Evolutionary conservation across 2,797 vertebrate species (phyloP).

Genomic region (Crocidura indochinensis): DNA sequence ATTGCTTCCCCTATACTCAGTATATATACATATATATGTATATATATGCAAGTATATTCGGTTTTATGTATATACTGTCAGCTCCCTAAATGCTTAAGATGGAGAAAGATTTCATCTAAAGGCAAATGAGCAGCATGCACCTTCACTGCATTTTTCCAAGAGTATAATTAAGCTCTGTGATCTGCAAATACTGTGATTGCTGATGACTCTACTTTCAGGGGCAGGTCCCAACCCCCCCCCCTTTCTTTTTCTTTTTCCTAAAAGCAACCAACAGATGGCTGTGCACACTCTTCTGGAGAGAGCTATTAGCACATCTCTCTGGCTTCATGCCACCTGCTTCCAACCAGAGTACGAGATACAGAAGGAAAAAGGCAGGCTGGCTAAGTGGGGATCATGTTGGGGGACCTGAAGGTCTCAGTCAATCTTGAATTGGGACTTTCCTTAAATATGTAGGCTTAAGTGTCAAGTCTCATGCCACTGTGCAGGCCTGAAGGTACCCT

Average conservation of each 20-base stretch:
- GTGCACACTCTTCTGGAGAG: slow-evolving; percentile 78
- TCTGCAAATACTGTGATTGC: background rate
- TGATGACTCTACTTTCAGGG: background rate
- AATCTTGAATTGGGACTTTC: background rate
- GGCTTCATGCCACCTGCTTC: slow-evolving; percentile 82
- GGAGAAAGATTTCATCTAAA: background rate
- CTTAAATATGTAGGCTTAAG: background rate
- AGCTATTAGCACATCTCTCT: slow-evolving; percentile 80
- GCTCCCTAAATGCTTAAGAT: background rate
- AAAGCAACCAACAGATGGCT: slow-evolving; percentile 79
- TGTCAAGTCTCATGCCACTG: background rate
- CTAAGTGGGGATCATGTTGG: slow-evolving; percentile 65
- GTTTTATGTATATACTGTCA: background rate
- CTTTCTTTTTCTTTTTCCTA: background rate
- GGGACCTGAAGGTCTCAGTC: slow-evolving; percentile 27
- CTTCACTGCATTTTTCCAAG: slow-evolving; percentile 29
- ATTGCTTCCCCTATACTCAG: background rate
- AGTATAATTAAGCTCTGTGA: background rate
- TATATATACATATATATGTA: too few species aligned
- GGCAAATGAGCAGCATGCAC: background rate
- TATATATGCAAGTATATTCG: background rate
- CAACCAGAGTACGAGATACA: slow-evolving; percentile 76
- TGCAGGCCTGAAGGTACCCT: background rate
- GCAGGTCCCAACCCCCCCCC: background rate
- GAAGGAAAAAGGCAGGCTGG: slow-evolving; percentile 39